Base-by-base conservation (phyloP, 2,113 vertebrate species). In the Carassius carassius region DNA sequence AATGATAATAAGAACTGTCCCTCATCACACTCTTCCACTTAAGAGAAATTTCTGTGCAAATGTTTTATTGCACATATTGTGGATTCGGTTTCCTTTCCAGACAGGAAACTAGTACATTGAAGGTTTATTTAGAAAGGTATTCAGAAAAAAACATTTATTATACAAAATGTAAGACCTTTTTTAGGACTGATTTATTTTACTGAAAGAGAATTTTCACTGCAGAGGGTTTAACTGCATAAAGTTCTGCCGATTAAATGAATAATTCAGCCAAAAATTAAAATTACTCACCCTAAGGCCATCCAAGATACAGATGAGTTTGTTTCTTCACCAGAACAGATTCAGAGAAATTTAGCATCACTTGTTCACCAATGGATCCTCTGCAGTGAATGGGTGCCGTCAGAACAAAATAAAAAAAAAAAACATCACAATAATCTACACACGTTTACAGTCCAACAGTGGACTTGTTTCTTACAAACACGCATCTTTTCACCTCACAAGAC, bases 21-120 rank as follows among this genome's bases (percentile, higher is more conserved):
- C 62, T 58, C 54, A 73, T 4, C 25, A 17, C 2, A n/a, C 47
- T 1, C 35, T 58, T 41, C 21, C 17, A 29, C 73, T 74, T 74
- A 60, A 17, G 84, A 63, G 44, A 70, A 37, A 12, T 13, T 70
- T 78, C 63, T 73, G 81, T 86, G 81, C 81, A 82, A 54, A 70
- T 25, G 47, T 1, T 23, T 19, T 10, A 70, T 32, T 35, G 21
- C 12, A 16, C 19, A 49, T 49, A 9, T 23, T 7, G 19, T 76
- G 17, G 47, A 51, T 76, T n/a, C 35, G 10, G 10, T 60, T 58
- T 37, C 25, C 10, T 35, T 69, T 75, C 12, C 69, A n/a, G 35
- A 12, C 69, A 72, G 69, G 19, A 72, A 72, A 41, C 9, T 1
- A 70, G 67, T 3, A 37, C 41, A n/a, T 72, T 21, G 74, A 76